These are phyloP conservation scores for Microcebus jonahi DNA, from an alignment of 2,113 vertebrate species.

Conservation along the genomic window DNA sequence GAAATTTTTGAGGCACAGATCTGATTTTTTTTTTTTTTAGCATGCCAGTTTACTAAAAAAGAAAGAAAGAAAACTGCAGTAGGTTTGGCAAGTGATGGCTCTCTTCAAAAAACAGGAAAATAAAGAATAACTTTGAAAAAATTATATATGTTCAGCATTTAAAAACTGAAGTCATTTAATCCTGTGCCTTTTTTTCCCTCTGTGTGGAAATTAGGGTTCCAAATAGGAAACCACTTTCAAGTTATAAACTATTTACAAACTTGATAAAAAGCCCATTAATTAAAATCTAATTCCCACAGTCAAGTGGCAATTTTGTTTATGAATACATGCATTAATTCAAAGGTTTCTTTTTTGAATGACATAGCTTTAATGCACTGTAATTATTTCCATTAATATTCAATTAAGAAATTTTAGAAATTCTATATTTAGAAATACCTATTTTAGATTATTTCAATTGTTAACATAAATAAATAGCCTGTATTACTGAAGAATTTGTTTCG, in stretches of 20 bases:
- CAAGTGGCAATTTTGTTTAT: conserved; percentile 34
- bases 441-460: conserved; percentile 36
- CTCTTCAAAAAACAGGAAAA: conserved; percentile 34
- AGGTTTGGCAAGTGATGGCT: background rate
- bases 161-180: conserved; percentile 44
- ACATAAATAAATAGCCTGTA: conserved; percentile 15
- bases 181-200: background rate
- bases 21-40: background rate
- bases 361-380: background rate
- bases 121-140: conserved; percentile 38
- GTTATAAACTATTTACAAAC: conserved; percentile 46
- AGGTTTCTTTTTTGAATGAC: conserved; percentile 18
- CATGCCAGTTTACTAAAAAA: background rate
- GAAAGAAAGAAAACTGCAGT: background rate
- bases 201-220: conserved; percentile 26
- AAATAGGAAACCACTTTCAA: background rate
- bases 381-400: conserved; percentile 44
- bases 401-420: conserved; percentile 50
- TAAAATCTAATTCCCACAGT: conserved; percentile 41
- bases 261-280: conserved; percentile 46
- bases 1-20: conserved; percentile 14
- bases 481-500: conserved; percentile 45
- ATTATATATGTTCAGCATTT: background rate
- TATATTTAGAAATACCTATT: conserved; percentile 36
- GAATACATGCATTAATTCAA: conserved; percentile 49